Evolutionary conservation across 2,797 vertebrate species (phyloP), one percentile per base, ranked within the genome.

Genomic region (Urosaurus nigricauda): DNA sequence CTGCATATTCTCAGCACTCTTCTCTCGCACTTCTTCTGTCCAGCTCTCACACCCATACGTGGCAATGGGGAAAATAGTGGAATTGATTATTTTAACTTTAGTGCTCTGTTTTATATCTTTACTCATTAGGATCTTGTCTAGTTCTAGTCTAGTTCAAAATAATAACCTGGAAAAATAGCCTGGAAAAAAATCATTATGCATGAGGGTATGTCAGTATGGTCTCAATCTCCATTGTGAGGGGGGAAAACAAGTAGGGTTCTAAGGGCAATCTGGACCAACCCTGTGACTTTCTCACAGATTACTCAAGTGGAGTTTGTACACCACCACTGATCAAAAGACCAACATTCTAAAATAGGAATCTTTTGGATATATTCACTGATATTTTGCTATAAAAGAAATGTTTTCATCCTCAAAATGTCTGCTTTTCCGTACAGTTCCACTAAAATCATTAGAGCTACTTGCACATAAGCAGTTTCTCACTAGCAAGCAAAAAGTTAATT

Each of bases 401-500:
- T 79, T 79, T 43, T 26, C 12, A 21, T n/a, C 2, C 26, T 35
- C 40, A 60, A 43, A 19, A 29, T 88, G 19, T 37, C 26, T 83
- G 47, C 43, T 16, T 17, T 6, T 12, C 32, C 51, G n/a, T 8
- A 6, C 32, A 32, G 16, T 37, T 65, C 24, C 5, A 83, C 35
- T 78, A 11, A 88, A 83, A 77, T 32, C 63, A 40, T 71, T 56
- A 24, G 58, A 12, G 2, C 26, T 40, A 75, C 29, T 40, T 70
- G 47, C 14, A 58, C 2, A 16, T n/a, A 81, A 47, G 11, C 58
- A 2, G 12, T 53, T 74, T 74, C 68, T 88, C 19, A 53, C 14
- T 63, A 17, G 83, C 47, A 86, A 91, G 79, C 78, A 65, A 77
- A 89, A 88, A 93, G 78, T 93, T 92, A 88, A 85, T 88, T 1